Conservation (phyloP, 2,113 vertebrate genomes). For the Melanocharis versteri region DNA sequence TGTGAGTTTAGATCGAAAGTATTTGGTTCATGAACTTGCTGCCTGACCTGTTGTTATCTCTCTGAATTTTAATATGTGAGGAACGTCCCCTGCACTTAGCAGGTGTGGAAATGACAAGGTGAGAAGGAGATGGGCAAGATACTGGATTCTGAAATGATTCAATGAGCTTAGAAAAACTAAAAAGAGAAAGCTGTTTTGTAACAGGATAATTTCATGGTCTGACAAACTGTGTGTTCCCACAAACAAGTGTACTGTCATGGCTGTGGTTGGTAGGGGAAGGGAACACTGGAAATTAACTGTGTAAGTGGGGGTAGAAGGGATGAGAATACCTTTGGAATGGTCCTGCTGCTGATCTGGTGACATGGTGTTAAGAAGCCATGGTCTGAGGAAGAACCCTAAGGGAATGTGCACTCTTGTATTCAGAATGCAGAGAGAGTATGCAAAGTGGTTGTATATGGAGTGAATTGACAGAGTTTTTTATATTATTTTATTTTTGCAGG, state of each 20-base stretch:
- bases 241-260: background rate
- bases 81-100: background rate
- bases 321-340: background rate
- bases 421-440: background rate
- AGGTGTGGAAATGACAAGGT: background rate
- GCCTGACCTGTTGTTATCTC: background rate
- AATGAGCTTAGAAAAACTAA: background rate
- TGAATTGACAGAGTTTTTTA: background rate
- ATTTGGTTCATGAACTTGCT: background rate
- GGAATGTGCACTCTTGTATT: background rate
- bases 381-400: background rate
- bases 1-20: background rate
- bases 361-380: background rate
- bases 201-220: background rate
- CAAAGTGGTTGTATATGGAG: background rate
- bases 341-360: background rate
- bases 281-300: background rate
- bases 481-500: background rate
- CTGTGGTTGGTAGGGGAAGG: background rate
- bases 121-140: background rate
- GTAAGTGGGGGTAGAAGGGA: background rate
- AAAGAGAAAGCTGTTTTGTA: background rate
- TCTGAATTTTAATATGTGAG: background rate
- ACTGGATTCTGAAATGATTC: background rate
- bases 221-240: background rate